Evolutionary conservation across 2,113 vertebrate genomes (phyloP), one percentile per base, ranked within the genome.

Genomic region (Cathartes aura): DNA sequence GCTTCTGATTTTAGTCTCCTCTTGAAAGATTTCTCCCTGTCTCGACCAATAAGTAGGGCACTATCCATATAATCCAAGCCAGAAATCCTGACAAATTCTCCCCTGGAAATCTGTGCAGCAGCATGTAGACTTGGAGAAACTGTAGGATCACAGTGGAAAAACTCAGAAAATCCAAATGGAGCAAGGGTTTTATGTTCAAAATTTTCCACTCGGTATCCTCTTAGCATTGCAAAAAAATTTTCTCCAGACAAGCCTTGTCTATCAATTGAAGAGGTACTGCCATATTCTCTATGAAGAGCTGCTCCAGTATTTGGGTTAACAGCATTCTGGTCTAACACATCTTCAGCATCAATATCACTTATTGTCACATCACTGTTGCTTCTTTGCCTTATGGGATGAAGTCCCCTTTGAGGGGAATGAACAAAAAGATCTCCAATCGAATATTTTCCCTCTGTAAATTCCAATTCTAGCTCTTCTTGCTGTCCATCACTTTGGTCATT

Each of bases 351-450:
- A 3, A 99, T 99, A 96, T 99, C 99, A 19, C 99, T 99, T 95
- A 99, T 99, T 68, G 99, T 99, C 71, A 99, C 99, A 40, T 99
- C 99, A 5, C 99, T 99, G 97, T 99, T 99, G 98, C 99, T 99
- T 90, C 99, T 98, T 56, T 99, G 99, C 15, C 99, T 98, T 94
- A 99, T 99, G 12, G 99, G 99, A 96, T 99, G 99, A 60, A 99
- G 99, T 21, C 98, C 98, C 83, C 99, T 99, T 42, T 99, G 98
- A 2, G 99, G 99, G 5, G 99, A 99, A 88, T 98, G 98, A 91
- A 98, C 98, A 40, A 99, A 98, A 87, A 99, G 98, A 90, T 99
- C 99, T 67, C 98, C 99, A 48, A 99, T 94, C 0, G 98, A 97
- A 45, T 99, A 99, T 90, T 98, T 99, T 9, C 98, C 87, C 87